phyloP scores from a whole-genome alignment of 2,888 invertebrate species.

The Chydorus sphaericus region DNA sequence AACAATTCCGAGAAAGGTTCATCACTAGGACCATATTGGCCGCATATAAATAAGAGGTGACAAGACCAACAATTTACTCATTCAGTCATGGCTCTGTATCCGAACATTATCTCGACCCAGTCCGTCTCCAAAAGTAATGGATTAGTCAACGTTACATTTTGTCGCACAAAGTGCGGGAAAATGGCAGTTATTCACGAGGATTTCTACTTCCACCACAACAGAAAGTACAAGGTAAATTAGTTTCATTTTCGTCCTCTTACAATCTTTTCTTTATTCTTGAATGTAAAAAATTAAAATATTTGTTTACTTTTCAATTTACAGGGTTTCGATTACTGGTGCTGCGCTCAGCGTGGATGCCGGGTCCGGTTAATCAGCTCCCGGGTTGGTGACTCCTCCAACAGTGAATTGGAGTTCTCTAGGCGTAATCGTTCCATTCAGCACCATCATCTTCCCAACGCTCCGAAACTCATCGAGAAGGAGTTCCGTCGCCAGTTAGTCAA shows the following conservation, averaged over 20 bases:
- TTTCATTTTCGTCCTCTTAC: not conserved
- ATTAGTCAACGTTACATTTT: not conserved
- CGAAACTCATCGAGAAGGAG: not conserved
- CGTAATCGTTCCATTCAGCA: not conserved
- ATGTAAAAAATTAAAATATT: too few relatives aligned
- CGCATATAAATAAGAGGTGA: too few relatives aligned
- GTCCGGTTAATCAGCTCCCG: not conserved
- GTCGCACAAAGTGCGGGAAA: not conserved
- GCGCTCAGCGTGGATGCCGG: not conserved
- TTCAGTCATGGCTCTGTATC: too few relatives aligned
- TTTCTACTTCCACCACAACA: not conserved
- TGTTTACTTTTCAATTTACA: too few relatives aligned
- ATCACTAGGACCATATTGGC: too few relatives aligned
- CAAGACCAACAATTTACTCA: too few relatives aligned
- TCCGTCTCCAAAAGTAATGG: too few relatives aligned
- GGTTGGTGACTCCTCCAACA: not conserved
- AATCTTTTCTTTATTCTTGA: too few relatives aligned
- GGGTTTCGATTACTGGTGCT: not conserved
- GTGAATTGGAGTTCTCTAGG: not conserved
- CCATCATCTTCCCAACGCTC: not conserved
- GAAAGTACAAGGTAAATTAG: not conserved
- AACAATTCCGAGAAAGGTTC: too few relatives aligned
- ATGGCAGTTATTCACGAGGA: not conserved
- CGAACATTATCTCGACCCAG: too few relatives aligned
- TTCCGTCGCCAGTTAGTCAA: slow-evolving; percentile 43